Evolutionary conservation across 2,797 vertebrate species (phyloP).

Genomic region (Anolis apletophallus): DNA sequence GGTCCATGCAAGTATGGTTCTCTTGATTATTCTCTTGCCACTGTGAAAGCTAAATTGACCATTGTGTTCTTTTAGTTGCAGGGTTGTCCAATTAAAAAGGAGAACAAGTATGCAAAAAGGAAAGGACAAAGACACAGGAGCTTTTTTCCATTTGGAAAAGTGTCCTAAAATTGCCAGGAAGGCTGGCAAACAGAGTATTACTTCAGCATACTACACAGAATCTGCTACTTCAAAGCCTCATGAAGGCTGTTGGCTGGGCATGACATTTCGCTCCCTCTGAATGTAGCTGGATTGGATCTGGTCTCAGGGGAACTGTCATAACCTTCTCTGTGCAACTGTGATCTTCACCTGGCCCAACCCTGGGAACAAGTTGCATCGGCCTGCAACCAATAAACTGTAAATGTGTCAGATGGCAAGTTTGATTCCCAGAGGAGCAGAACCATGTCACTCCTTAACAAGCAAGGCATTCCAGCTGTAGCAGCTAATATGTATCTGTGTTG

Average conservation of each 20-base stretch:
- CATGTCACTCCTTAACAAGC: not conserved
- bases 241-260: not conserved
- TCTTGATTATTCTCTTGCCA: not conserved
- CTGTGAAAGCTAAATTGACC: not conserved
- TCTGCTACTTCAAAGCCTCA: not conserved
- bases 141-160: not conserved
- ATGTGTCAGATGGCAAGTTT: not conserved
- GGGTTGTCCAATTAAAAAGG: not conserved
- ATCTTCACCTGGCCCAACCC: not conserved
- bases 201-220: not conserved
- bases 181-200: not conserved
- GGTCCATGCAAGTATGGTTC: not conserved
- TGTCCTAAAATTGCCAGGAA: not conserved
- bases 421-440: conserved; percentile 1
- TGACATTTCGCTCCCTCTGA: not conserved
- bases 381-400: not conserved
- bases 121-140: not conserved
- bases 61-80: not conserved
- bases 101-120: not conserved
- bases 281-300: not conserved
- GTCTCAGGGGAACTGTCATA: not conserved
- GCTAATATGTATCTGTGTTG: not conserved
- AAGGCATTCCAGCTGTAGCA: not conserved
- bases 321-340: not conserved
- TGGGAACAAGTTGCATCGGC: conserved; percentile 4